These are phyloP conservation scores for Phlogophora meticulosa DNA, from an alignment of 2,888 invertebrate genomes.

Conservation along the genomic window DNA sequence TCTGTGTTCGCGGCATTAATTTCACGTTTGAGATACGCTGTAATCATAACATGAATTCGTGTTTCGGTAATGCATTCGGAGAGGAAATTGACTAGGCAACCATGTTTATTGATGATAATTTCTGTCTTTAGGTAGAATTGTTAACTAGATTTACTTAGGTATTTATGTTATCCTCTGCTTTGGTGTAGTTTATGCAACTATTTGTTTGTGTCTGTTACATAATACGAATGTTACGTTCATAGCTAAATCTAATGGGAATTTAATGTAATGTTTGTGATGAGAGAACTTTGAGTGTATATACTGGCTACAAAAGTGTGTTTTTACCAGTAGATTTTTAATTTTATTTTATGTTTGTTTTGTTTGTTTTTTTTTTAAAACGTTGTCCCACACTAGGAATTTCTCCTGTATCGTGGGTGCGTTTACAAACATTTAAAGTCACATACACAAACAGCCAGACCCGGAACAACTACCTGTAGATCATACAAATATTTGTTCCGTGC, in stretches of 20 bases:
- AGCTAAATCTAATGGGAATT: neutral
- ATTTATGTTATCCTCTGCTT: slow-evolving; percentile 11
- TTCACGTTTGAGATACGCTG: slow-evolving; percentile 72
- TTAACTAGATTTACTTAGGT: slow-evolving; percentile 5
- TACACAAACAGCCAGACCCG: too few relatives aligned
- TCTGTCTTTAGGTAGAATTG: slow-evolving; percentile 29
- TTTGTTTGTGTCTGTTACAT: neutral
- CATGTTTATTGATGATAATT: slow-evolving; percentile 49
- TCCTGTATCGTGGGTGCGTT: too few relatives aligned
- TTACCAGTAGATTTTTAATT: neutral
- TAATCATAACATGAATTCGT: slow-evolving; percentile 71
- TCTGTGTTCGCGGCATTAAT: slow-evolving; percentile 71
- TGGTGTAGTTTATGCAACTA: neutral
- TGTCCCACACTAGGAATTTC: too few relatives aligned
- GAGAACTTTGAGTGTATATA: neutral
- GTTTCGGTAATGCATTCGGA: slow-evolving; percentile 60
- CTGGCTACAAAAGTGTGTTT: neutral
- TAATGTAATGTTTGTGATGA: neutral
- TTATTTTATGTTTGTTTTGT: too few relatives aligned
- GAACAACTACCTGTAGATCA: too few relatives aligned
- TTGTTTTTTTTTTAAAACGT: too few relatives aligned
- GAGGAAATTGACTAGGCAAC: slow-evolving; percentile 49
- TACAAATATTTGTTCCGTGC: too few relatives aligned
- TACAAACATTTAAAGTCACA: too few relatives aligned
- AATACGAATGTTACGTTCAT: neutral